phyloP scores from a whole-genome alignment of 2,113 vertebrate species.

The Uria lomvia region DNA sequence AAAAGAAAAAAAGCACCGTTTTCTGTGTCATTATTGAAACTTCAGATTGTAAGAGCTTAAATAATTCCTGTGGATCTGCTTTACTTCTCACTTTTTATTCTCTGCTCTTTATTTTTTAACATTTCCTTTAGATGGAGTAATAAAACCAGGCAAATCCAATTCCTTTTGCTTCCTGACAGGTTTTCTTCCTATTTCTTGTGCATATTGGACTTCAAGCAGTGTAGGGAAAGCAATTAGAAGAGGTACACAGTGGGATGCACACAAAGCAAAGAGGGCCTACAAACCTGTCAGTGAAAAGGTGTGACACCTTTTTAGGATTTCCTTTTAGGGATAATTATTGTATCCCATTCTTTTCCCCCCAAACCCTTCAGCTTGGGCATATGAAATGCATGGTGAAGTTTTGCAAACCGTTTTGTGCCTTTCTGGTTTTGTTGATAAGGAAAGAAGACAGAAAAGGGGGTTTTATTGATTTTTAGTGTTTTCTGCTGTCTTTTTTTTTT shows the following conservation, averaged over 20 bases:
- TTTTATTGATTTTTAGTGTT: neutral
- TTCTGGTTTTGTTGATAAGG: neutral
- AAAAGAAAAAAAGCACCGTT: neutral
- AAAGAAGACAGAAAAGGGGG: neutral
- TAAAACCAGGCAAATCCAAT: neutral
- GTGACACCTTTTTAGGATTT: neutral
- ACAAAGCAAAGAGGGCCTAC: neutral
- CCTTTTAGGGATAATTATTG: neutral
- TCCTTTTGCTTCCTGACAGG: neutral
- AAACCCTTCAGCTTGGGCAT: neutral
- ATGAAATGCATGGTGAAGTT: neutral
- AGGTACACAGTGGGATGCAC: neutral
- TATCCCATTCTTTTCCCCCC: neutral
- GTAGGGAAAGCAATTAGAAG: neutral
- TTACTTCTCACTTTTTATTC: neutral
- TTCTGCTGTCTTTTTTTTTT: neutral
- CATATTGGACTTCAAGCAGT: neutral
- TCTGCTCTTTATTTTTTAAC: conserved; percentile 16
- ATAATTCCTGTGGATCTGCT: neutral
- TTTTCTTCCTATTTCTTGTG: neutral
- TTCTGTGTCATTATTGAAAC: conserved; percentile 15
- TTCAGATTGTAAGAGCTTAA: conserved; percentile 8
- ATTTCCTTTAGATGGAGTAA: conserved; percentile 12
- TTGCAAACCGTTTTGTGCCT: neutral
- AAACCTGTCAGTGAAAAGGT: neutral